phyloP scores from a whole-genome alignment of 92 coral and sea anemone species.

The Epizoanthus stellaris region DNA sequence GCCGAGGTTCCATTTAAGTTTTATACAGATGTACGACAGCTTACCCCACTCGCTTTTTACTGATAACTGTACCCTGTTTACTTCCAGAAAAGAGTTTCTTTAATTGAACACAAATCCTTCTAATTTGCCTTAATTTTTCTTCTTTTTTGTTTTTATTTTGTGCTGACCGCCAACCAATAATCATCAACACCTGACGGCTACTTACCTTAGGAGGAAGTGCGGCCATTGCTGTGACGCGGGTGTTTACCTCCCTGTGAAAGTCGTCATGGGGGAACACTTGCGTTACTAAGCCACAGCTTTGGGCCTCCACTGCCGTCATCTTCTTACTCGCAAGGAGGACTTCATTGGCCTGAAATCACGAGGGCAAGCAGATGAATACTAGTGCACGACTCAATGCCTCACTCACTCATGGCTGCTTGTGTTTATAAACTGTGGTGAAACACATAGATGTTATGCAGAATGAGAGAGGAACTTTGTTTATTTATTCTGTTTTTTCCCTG shows the following conservation, averaged over 20 bases:
- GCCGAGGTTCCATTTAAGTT: not conserved
- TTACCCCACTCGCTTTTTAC: too few species aligned
- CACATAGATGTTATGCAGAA: too few species aligned
- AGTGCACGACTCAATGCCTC: too few species aligned
- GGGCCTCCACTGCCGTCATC: constrained; percentile 86
- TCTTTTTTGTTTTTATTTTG: not conserved
- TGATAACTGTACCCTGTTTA: too few species aligned
- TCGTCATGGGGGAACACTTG: constrained; percentile 87
- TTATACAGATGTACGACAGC: not conserved
- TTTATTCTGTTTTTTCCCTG: too few species aligned
- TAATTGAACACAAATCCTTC: not conserved
- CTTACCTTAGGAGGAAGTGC: constrained; percentile 86
- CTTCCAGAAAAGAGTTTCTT: not conserved
- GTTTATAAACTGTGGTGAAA: too few species aligned
- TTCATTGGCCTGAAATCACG: constrained; percentile 79
- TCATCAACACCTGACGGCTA: not conserved
- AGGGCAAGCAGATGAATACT: not conserved
- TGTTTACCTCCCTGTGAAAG: constrained; percentile 75
- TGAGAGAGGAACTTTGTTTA: too few species aligned
- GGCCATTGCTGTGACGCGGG: constrained; percentile 75
- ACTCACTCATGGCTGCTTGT: too few species aligned
- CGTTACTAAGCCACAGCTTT: constrained; percentile 74
- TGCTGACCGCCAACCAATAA: too few species aligned
- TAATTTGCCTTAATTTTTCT: not conserved
- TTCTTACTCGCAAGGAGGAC: constrained; percentile 91